Conservation (phyloP, 2,888 invertebrate species). For the Cheilosia impressa region DNA sequence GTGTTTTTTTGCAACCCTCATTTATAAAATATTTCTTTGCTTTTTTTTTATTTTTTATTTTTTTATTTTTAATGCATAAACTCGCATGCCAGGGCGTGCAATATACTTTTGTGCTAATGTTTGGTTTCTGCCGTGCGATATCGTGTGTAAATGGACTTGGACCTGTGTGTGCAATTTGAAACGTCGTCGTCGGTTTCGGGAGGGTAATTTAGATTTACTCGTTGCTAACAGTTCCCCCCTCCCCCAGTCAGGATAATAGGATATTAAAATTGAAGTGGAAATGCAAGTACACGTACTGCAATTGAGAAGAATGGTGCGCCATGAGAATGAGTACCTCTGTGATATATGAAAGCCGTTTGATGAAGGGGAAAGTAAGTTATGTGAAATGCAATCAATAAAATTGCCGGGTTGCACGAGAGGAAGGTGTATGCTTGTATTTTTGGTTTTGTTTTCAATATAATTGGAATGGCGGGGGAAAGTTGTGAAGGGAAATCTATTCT, state of each 20-base stretch:
- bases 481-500: too few relatives aligned
- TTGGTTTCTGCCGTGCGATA: conserved; percentile 58
- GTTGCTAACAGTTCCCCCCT: not conserved
- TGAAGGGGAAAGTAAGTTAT: not conserved
- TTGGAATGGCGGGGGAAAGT: not conserved
- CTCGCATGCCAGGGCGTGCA: conserved; percentile 32
- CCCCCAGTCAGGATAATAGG: conserved; percentile 60
- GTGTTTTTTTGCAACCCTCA: conserved; percentile 58
- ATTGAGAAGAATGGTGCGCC: conserved; percentile 3
- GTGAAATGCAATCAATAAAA: conserved; percentile 40
- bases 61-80: conserved; percentile 49
- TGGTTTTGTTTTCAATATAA: conserved; percentile 7
- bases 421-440: not conserved
- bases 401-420: not conserved
- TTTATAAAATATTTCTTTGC: conserved; percentile 65
- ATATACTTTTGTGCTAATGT: conserved; percentile 57
- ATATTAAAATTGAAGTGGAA: conserved; percentile 72
- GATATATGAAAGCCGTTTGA: conserved; percentile 10
- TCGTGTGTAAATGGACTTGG: conserved; percentile 43
- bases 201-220: conserved; percentile 71
- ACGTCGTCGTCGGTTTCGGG: conserved; percentile 45
- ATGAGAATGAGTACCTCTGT: conserved; percentile 23
- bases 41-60: conserved; percentile 12
- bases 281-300: conserved; percentile 26
- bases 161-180: conserved; percentile 68